A percentile compares a stretch with the other conserved stretches of the same genome.
phyloP scores from a whole-genome alignment of 2,888 invertebrate genomes.

The Hypercompe scribonia region DNA sequence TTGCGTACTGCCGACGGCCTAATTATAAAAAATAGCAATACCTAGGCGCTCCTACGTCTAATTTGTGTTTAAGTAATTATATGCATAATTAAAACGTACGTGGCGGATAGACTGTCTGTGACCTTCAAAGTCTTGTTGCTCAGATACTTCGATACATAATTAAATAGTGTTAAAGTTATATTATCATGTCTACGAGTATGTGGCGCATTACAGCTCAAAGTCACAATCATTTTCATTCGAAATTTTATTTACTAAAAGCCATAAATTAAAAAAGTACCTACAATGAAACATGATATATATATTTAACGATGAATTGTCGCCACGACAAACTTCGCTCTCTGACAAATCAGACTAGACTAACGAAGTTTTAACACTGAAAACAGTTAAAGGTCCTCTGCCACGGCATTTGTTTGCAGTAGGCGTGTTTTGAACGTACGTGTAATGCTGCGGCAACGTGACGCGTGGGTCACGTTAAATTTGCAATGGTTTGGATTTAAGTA shows the following conservation, averaged over 20 bases:
- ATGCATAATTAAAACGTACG: conserved; percentile 14
- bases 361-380: neutral
- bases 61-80: conserved; percentile 10
- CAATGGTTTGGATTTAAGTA: too few relatives aligned
- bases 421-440: neutral
- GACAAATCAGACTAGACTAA: too few relatives aligned
- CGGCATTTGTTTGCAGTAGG: too few relatives aligned
- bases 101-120: conserved; percentile 2
- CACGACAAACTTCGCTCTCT: too few relatives aligned
- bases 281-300: neutral
- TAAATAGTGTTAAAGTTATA: neutral
- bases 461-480: too few relatives aligned
- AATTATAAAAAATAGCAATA: neutral
- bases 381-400: neutral
- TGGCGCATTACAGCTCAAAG: neutral
- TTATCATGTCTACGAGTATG: neutral
- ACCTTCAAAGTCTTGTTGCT: conserved; percentile 16
- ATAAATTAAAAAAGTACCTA: neutral
- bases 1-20: neutral
- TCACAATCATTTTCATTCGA: neutral
- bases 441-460: too few relatives aligned
- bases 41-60: neutral
- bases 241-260: neutral
- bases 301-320: neutral
- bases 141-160: conserved; percentile 8